Percentiles rank a stretch among this genome's conserved stretches.
Evolutionary conservation across 64 coral and sea anemone genomes (phyloP).

Genomic region (Pocillopora verrucosa): DNA sequence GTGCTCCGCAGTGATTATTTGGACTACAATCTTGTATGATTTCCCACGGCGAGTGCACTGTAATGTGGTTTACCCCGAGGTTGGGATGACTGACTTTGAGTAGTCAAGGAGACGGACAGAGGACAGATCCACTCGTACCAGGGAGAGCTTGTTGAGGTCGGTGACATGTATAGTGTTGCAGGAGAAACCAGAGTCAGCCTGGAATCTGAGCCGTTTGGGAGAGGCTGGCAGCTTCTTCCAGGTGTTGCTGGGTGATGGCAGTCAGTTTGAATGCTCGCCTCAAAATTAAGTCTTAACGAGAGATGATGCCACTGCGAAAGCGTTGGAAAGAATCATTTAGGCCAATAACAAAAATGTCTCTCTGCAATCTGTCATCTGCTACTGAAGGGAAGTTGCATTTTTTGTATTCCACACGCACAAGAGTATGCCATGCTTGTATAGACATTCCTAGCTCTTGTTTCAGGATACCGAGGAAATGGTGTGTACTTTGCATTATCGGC

Average conservation of each 20-base stretch:
- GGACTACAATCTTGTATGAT: slow-evolving; percentile 29
- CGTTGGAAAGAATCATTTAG: too few relatives aligned
- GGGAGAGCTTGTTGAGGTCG: neutral
- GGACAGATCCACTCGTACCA: neutral
- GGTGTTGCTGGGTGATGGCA: too few relatives aligned
- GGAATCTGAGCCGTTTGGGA: neutral
- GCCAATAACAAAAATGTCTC: too few relatives aligned
- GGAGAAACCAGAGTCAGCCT: neutral
- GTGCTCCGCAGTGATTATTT: slow-evolving; percentile 34
- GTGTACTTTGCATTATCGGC: neutral
- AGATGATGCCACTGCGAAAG: too few relatives aligned
- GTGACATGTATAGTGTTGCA: slow-evolving; percentile 25
- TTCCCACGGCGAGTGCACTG: slow-evolving; percentile 26
- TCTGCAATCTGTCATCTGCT: too few relatives aligned
- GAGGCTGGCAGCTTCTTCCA: too few relatives aligned
- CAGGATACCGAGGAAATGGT: neutral
- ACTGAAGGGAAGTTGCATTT: too few relatives aligned
- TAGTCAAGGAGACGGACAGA: neutral
- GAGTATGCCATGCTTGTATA: too few relatives aligned
- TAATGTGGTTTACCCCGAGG: neutral
- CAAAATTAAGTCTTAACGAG: too few relatives aligned
- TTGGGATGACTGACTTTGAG: slow-evolving; percentile 18
- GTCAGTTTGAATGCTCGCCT: too few relatives aligned
- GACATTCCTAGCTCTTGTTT: neutral
- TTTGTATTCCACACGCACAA: too few relatives aligned